Base-by-base conservation (phyloP, 2,888 invertebrate genomes). In the Graphium colonna region DNA sequence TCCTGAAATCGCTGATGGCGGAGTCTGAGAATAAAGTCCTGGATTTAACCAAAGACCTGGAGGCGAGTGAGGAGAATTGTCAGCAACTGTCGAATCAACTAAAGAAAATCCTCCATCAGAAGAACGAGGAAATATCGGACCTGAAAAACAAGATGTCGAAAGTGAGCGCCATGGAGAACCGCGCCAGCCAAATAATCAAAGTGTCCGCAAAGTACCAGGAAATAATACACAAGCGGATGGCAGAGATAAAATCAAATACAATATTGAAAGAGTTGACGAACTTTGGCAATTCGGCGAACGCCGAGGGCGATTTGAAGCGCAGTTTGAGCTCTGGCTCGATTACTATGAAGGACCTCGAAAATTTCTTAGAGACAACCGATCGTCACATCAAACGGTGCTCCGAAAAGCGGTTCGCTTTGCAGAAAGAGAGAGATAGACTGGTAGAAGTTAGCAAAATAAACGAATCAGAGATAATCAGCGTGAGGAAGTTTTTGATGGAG, bases 201-300 rank as follows among this genome's bases (percentile, higher is more conserved):
- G 80, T 89, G 0, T 89, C 89, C 0, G 79, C 88, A 0, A 88
- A 85, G 61, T 89, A 88, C 56, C 89, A 88, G 60, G 79, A 85
- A 5, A 87, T 89, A 47, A 89, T 89, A 64, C 64, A 85, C 7
- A 82, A 81, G 59, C 75, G 87, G 54, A 80, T 89, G 15, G 82
- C 86, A 0, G 89, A 89, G 66, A 83, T 88, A 18, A 88, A 88
- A 58, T 76, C 77, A 1, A 86, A 79, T 48, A 82, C 82, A 0
- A 81, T 85, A 0, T 62, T 89, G 16, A 87, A 86, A 56, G 89
- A 89, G 57, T 60, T 89, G 39, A 86, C 84, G 0, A 89, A 89
- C 53, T 82, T 81, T 42, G 82, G 85, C 0, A 87, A 85, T 57
- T 60, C 75, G 0, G 65, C 74, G 1, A 76, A 69, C 52, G 67